phyloP scores from a whole-genome alignment of 2,888 invertebrate species.

The Opisthograptis luteolata region DNA sequence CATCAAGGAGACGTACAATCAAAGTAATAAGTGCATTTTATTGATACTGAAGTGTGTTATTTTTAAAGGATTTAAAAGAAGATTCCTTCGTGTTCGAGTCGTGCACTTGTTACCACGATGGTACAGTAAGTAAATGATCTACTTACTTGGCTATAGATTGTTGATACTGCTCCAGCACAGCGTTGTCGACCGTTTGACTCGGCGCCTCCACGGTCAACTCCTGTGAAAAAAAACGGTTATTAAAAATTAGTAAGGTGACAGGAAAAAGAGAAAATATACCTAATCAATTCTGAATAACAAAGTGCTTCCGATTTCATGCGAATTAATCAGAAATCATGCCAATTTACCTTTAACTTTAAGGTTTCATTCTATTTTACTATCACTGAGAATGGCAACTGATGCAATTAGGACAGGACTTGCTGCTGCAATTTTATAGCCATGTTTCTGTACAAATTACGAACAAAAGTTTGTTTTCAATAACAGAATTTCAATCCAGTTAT shows the following conservation, averaged over 20 bases:
- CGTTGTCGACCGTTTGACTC: constrained; percentile 86
- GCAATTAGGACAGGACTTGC: neutral
- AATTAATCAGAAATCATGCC: constrained; percentile 55
- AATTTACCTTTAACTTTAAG: constrained; percentile 25
- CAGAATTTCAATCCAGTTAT: no score
- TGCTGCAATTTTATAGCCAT: no score
- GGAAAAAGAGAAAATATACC: no score
- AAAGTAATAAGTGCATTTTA: constrained; percentile 5
- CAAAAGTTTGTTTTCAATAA: no score
- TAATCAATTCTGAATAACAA: neutral
- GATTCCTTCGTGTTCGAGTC: no score
- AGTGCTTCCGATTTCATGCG: constrained; percentile 42
- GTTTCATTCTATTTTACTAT: neutral
- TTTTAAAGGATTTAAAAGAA: no score
- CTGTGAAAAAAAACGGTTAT: constrained; percentile 42
- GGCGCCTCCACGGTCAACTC: constrained; percentile 64
- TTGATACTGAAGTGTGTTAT: neutral
- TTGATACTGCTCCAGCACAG: constrained; percentile 92
- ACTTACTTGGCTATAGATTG: constrained; percentile 92
- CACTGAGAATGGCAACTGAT: constrained; percentile 1
- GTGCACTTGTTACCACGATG: constrained; percentile 6
- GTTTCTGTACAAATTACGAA: no score
- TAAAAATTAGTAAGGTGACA: no score
- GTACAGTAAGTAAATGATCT: constrained; percentile 1
- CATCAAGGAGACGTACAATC: neutral